Conservation (phyloP, 2,888 invertebrate genomes). For the Dolomedes plantarius region DNA sequence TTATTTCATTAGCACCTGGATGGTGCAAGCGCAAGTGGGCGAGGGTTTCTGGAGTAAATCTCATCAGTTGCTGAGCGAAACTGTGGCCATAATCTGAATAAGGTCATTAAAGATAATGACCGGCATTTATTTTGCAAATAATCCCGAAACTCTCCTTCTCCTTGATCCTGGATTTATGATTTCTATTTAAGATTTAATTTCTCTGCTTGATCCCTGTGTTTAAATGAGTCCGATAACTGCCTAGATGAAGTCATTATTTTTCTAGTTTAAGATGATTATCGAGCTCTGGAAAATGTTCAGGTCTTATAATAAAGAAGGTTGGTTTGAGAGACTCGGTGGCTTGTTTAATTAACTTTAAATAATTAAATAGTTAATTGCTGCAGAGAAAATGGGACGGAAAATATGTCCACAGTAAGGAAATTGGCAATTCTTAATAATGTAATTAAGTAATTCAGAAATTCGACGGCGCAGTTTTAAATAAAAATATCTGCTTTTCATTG, state of each 20-base stretch:
- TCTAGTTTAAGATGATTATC: background rate
- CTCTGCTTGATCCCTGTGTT: background rate
- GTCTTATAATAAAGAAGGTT: background rate
- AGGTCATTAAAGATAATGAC: background rate
- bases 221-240: slow-evolving; percentile 4
- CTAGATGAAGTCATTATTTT: background rate
- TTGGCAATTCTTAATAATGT: no score
- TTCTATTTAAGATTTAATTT: background rate
- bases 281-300: background rate
- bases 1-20: background rate
- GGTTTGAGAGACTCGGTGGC: background rate
- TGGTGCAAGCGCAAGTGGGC: background rate
- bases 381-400: background rate
- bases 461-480: no score
- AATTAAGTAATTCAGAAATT: no score
- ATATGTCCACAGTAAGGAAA: no score
- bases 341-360: background rate
- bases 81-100: background rate
- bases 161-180: background rate
- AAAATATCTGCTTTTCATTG: no score
- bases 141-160: background rate
- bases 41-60: background rate
- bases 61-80: background rate
- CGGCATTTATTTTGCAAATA: background rate
- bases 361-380: background rate